These are phyloP conservation scores for Limnephilus rhombicus DNA, from an alignment of 2,888 invertebrate genomes.

Conservation along the genomic window DNA sequence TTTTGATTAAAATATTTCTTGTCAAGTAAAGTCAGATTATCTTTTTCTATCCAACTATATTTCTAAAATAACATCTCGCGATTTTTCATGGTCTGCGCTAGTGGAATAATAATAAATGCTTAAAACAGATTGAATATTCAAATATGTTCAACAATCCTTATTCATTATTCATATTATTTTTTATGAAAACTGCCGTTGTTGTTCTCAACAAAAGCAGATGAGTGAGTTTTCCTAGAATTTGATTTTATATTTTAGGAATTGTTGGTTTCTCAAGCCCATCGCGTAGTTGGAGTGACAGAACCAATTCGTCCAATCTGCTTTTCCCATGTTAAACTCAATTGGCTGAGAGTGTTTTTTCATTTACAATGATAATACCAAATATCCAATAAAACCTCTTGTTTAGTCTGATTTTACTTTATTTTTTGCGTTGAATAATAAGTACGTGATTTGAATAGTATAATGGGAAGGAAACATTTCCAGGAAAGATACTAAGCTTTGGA, in stretches of 20 bases:
- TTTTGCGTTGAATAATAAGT: neutral
- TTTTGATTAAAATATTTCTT: too few species aligned
- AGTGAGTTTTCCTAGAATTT: neutral
- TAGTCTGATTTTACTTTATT: neutral
- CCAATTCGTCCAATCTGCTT: slow-evolving; percentile 1
- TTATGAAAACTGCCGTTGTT: neutral
- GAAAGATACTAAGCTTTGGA: neutral
- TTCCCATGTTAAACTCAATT: neutral
- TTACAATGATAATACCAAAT: neutral
- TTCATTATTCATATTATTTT: neutral
- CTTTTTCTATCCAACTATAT: too few species aligned
- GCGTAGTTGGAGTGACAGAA: neutral
- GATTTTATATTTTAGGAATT: neutral
- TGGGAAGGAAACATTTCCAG: neutral
- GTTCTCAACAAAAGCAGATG: neutral
- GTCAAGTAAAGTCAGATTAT: too few species aligned
- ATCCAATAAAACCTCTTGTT: neutral
- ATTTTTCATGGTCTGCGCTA: too few species aligned
- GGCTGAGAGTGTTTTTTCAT: neutral
- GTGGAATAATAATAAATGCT: neutral
- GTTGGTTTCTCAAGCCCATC: neutral
- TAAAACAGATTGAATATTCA: neutral
- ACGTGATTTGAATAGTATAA: slow-evolving; percentile 1
- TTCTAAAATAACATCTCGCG: too few species aligned
- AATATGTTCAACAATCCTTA: neutral